These are phyloP conservation scores for Falco novaeseelandiae DNA, from an alignment of 2,797 vertebrate genomes.

Conservation along the genomic window DNA sequence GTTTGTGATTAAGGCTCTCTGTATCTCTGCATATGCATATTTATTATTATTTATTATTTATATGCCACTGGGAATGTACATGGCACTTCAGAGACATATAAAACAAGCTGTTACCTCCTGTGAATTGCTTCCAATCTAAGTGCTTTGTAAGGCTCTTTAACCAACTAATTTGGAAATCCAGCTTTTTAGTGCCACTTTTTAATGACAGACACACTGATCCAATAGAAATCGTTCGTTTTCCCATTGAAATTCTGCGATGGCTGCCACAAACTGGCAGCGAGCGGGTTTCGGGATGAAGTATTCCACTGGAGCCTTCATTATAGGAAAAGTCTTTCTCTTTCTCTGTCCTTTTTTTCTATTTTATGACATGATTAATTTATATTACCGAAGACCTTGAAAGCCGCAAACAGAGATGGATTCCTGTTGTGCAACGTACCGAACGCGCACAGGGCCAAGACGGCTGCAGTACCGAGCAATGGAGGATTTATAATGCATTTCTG, in stretches of 20 bases:
- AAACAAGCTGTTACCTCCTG: background rate
- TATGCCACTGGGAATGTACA: background rate
- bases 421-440: background rate
- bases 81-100: background rate
- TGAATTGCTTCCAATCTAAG: background rate
- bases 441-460: background rate
- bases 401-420: background rate
- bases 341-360: background rate
- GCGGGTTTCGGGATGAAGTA: background rate
- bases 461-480: background rate
- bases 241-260: background rate
- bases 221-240: background rate
- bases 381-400: background rate
- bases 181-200: background rate
- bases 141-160: background rate
- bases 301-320: background rate
- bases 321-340: background rate
- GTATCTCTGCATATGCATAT: background rate
- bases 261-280: background rate
- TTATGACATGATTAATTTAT: background rate
- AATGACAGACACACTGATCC: accelerated
- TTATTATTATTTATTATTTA: slow-evolving; percentile 1
- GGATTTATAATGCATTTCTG: background rate
- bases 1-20: background rate
- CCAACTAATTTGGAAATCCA: background rate